phyloP scores from a whole-genome alignment of 2,113 vertebrate genomes.

The Fregata magnificens region DNA sequence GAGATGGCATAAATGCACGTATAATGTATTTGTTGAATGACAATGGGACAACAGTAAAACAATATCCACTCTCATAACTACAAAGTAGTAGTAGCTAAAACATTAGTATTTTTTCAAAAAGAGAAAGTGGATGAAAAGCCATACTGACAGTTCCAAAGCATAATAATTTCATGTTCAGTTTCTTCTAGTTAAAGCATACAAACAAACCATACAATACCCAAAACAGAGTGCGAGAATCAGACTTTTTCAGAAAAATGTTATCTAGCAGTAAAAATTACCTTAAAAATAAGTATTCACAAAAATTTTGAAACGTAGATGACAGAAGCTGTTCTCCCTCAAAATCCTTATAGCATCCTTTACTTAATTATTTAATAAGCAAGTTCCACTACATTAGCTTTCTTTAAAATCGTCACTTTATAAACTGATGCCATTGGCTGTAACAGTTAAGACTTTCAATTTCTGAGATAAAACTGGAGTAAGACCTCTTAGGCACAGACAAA shows the following conservation, averaged over 20 bases:
- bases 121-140: background rate
- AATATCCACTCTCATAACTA: background rate
- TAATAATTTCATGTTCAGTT: background rate
- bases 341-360: background rate
- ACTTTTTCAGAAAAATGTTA: background rate
- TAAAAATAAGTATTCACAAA: background rate
- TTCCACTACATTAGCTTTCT: background rate
- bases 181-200: background rate
- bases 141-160: background rate
- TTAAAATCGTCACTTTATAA: background rate
- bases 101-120: background rate
- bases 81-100: background rate
- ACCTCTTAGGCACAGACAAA: background rate
- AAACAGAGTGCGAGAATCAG: background rate
- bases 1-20: background rate
- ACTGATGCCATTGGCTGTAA: background rate
- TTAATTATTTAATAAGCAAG: background rate
- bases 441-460: background rate
- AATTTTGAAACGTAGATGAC: background rate
- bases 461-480: background rate
- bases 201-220: background rate
- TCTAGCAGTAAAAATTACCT: background rate
- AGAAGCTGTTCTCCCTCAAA: background rate
- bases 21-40: background rate
- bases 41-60: background rate